Base-by-base conservation (phyloP, 2,888 invertebrate species). In the Ptychoptera albimana region DNA sequence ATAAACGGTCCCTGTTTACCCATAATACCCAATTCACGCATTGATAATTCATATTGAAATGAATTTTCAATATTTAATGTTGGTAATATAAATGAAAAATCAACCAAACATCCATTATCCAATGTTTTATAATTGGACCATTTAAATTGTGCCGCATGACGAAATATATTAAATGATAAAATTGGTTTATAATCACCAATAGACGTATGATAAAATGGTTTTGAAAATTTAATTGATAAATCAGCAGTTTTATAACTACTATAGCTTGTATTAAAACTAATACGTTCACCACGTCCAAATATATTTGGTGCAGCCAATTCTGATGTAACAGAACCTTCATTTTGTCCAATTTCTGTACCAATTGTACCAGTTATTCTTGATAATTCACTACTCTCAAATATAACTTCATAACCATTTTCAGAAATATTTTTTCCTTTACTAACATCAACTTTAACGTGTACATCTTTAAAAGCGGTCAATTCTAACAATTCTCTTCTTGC, bases 301-400 rank as follows among this genome's bases (percentile, higher is more conserved):
- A 89, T 65, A 68, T 96, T 96, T 0, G 89, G 88, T 50, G 84
- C 68, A 53, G 78, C 74, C 43, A 84, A 67, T 42, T 84, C 75
- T 58, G 60, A 53, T 46, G 58, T 57, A 30, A 93, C 60, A 15
- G 86, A 83, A 2, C 89, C 93, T 60, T 94, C 92, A 60, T 93
- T 92, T 59, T 91, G 87, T 16, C 89, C 91, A 48, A 93, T 80
- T 51, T 83, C 77, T 0, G 92, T 91, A 56, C 82, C 86, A 34
- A 92, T 73, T 0, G 85, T 84, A 13, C 92, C 94, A 44, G 81
- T 77, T 15, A 92, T 60, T n/a, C 86, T 69, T 12, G 81, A 79
- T 51, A 82, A 60, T 65, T 97, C 96, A 44, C 75, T 73, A 36
- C 93, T 93, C 51, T 79, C 77, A 58, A 92, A 92, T 14, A 87